Evolutionary conservation across 2,888 invertebrate genomes (phyloP).

Genomic region (Lepidocyrtinus sp.): DNA sequence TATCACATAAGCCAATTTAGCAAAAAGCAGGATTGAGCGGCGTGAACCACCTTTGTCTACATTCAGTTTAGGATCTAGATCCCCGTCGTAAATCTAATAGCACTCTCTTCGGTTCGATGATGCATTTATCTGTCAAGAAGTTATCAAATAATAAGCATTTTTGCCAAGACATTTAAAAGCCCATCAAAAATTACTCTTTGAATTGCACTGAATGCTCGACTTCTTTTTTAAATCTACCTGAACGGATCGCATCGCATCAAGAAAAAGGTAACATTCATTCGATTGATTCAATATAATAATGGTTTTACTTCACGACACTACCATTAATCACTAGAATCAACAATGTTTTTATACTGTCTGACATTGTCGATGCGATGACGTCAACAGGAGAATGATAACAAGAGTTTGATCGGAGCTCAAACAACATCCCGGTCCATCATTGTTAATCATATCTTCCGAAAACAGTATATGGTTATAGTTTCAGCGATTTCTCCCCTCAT

Average conservation of each 20-base stretch:
- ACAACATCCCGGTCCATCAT: constrained; percentile 41
- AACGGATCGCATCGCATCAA: constrained; percentile 13
- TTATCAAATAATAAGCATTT: constrained; percentile 10
- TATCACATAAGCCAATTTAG: not conserved
- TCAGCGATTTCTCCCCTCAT: no score
- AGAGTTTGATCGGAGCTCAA: constrained; percentile 46
- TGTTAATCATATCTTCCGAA: not conserved
- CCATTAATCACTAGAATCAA: constrained; percentile 48
- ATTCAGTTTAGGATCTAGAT: not conserved
- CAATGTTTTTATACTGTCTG: constrained; percentile 20
- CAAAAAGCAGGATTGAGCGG: not conserved
- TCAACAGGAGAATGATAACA: constrained; percentile 27
- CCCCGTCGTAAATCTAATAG: constrained; percentile 5
- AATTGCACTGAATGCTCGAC: not conserved
- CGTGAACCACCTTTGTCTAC: not conserved
- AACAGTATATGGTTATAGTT: not conserved
- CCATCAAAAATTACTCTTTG: not conserved
- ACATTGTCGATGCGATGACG: constrained; percentile 34
- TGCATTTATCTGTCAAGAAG: constrained; percentile 5
- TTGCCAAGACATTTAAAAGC: constrained; percentile 4
- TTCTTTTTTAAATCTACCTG: not conserved
- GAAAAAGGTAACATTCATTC: constrained; percentile 10
- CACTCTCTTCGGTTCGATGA: not conserved
- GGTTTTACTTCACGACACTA: constrained; percentile 13
- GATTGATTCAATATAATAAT: not conserved